Evolutionary conservation across 64 coral and sea anemone species (phyloP).

Genomic region (Montipora foliosa): DNA sequence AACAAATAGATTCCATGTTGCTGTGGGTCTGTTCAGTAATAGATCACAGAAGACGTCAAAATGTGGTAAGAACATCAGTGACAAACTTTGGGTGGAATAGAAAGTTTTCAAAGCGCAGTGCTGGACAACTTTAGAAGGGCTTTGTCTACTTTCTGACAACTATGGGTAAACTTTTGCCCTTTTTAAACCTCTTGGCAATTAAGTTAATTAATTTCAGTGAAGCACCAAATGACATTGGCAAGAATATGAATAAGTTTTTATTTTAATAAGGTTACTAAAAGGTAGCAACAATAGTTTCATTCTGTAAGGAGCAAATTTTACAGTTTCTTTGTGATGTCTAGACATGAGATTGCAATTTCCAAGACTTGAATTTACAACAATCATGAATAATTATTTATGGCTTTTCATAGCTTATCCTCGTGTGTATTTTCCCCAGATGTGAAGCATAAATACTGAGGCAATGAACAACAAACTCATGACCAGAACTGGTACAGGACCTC

Average conservation of each 20-base stretch:
- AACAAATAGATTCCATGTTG: no score
- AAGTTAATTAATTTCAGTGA: no score
- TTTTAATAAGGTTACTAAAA: conserved; percentile 23
- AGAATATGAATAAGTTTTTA: background rate
- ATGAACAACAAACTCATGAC: conserved; percentile 98
- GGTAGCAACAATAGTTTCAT: conserved; percentile 1
- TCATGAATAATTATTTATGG: background rate
- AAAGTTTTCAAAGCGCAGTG: no score
- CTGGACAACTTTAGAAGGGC: no score
- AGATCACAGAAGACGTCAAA: no score
- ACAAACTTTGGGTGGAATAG: no score
- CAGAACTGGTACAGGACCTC: conserved; percentile 95
- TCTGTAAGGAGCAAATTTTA: background rate
- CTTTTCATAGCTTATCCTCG: conserved; percentile 68
- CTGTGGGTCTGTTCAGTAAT: no score
- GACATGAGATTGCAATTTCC: background rate
- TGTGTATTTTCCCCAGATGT: conserved; percentile 99
- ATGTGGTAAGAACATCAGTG: no score
- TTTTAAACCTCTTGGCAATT: no score
- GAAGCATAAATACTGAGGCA: conserved; percentile 98
- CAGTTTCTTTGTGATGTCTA: background rate
- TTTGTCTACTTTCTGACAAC: no score
- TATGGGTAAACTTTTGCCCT: no score
- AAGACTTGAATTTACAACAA: background rate
- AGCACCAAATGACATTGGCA: no score